Evolutionary conservation across 1,140 invertebrate species (phyloP).

Genomic region (Drosophila suzukii): DNA sequence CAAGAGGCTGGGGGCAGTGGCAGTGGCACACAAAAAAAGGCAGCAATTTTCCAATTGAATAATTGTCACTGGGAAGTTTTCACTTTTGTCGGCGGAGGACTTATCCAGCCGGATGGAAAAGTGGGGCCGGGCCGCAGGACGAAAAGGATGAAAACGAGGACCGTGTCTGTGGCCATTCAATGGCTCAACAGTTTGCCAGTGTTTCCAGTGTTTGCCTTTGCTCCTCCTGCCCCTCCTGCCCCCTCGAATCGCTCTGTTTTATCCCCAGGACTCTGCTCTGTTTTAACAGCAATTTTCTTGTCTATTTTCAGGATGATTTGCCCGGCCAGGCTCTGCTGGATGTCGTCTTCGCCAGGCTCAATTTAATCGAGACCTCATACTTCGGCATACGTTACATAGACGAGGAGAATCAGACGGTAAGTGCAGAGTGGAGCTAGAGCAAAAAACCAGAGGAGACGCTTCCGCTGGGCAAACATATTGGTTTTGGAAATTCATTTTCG

Average conservation of each 20-base stretch:
- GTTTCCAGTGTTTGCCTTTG: conserved; percentile 65
- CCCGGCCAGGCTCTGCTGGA: conserved; percentile 94
- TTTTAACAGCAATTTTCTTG: conserved; percentile 83
- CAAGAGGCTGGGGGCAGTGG: neutral
- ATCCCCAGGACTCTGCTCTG: conserved; percentile 10
- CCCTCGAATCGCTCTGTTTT: neutral
- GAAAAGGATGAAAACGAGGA: conserved; percentile 6
- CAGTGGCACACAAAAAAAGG: conserved; percentile 42
- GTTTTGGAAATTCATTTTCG: conserved; percentile 83
- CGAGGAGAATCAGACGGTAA: conserved; percentile 94
- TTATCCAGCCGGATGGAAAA: conserved; percentile 51
- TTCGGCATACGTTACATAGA: conserved; percentile 96
- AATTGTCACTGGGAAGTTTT: conserved; percentile 81
- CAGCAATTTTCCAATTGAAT: conserved; percentile 82
- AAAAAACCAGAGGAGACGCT: conserved; percentile 3
- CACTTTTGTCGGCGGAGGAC: conserved; percentile 66
- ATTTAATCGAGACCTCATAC: conserved; percentile 96
- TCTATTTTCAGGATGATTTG: conserved; percentile 91
- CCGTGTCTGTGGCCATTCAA: conserved; percentile 64
- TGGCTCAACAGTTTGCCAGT: conserved; percentile 79
- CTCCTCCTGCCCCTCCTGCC: neutral
- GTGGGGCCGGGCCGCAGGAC: conserved; percentile 4
- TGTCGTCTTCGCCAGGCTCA: conserved; percentile 94
- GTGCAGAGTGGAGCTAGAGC: conserved; percentile 41
- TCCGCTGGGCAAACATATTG: conserved; percentile 66